A percentile compares a stretch with the other conserved stretches of the same genome.
Conservation (phyloP, 2,888 invertebrate species). For the Spisula solida region DNA sequence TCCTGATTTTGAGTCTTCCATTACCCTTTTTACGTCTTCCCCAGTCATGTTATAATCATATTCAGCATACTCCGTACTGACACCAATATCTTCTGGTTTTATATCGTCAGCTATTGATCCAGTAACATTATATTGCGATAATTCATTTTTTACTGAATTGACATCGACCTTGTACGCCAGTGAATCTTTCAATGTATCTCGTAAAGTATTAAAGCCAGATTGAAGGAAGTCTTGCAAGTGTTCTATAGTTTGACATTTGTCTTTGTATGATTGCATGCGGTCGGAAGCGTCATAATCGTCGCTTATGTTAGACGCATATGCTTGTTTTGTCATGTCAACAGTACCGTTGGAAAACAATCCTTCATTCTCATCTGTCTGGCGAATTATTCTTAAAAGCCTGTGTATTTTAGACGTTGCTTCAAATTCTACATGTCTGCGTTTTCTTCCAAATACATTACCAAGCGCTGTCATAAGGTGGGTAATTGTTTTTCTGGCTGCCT, state of each 20-base stretch:
- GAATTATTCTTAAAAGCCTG: conserved; percentile 37
- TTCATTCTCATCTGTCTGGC: conserved; percentile 43
- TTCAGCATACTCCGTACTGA: conserved; percentile 38
- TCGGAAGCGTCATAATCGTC: conserved; percentile 23
- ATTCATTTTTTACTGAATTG: not conserved
- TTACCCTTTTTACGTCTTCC: conserved; percentile 17
- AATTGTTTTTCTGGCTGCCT: conserved; percentile 58
- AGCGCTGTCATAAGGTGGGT: conserved; percentile 34
- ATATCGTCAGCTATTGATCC: conserved; percentile 18
- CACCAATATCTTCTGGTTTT: conserved; percentile 33
- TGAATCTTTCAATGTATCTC: conserved; percentile 45
- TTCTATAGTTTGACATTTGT: conserved; percentile 48
- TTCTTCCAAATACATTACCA: conserved; percentile 39
- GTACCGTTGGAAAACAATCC: conserved; percentile 19
- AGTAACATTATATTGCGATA: conserved; percentile 1
- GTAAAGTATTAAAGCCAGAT: conserved; percentile 30
- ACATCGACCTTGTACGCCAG: conserved; percentile 31
- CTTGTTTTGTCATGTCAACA: conserved; percentile 43
- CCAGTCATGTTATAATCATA: conserved; percentile 48
- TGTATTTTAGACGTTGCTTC: conserved; percentile 48
- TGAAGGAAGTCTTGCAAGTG: conserved; percentile 32
- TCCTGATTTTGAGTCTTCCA: conserved; percentile 32
- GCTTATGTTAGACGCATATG: conserved; percentile 23
- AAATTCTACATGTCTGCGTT: conserved; percentile 50
- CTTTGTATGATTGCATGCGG: conserved; percentile 40